Evolutionary conservation across 2,113 vertebrate genomes (phyloP).

Genomic region (Ceyx cyanopectus): DNA sequence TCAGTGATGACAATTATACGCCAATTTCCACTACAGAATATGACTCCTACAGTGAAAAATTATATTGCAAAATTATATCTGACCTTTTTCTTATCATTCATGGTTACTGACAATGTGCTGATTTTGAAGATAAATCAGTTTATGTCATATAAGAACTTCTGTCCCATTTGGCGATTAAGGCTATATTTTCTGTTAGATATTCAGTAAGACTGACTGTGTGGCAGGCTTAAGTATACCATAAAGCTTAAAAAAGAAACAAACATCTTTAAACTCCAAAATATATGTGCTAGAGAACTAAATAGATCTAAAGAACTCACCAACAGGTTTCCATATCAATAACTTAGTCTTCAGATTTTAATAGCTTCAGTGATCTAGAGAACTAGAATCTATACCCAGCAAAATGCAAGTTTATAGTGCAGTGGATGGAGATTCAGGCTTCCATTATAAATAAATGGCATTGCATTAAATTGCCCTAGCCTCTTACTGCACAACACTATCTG

Average conservation of each 20-base stretch:
- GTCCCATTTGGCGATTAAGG: neutral
- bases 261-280: neutral
- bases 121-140: neutral
- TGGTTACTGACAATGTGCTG: neutral
- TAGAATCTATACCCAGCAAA: slow-evolving; percentile 27
- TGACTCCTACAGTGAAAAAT: neutral
- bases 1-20: neutral
- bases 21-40: neutral
- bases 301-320: slow-evolving; percentile 14
- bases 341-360: slow-evolving; percentile 59
- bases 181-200: neutral
- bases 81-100: neutral
- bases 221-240: slow-evolving; percentile 1
- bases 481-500: neutral
- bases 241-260: slow-evolving; percentile 19
- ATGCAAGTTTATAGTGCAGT: slow-evolving; percentile 16
- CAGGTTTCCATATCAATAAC: slow-evolving; percentile 51
- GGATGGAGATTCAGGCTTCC: neutral
- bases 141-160: neutral
- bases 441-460: slow-evolving; percentile 31
- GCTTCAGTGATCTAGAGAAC: slow-evolving; percentile 41
- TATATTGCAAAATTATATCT: neutral
- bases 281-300: neutral
- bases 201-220: neutral
- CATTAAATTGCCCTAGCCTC: slow-evolving; percentile 26